Conservation (phyloP, 2,113 vertebrate species). For the Columba livia region DNA sequence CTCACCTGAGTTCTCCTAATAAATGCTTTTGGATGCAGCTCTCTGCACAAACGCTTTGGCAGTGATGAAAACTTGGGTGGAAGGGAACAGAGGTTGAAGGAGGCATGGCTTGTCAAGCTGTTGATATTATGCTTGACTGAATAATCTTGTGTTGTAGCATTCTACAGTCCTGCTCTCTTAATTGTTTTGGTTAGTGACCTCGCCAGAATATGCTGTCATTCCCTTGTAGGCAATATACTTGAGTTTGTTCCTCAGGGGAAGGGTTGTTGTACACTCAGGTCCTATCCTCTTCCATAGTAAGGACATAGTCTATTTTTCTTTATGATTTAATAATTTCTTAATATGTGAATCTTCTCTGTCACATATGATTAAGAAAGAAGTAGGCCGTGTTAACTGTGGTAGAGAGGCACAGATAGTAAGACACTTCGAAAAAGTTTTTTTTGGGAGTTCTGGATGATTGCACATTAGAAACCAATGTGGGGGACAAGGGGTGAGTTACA, state of each 20-base stretch:
- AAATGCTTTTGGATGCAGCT: neutral
- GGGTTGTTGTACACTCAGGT: neutral
- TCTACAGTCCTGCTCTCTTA: neutral
- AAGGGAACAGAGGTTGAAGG: neutral
- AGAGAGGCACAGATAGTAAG: neutral
- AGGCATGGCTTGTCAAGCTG: neutral
- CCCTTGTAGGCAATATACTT: neutral
- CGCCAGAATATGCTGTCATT: neutral
- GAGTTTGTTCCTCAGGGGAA: neutral
- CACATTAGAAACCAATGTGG: neutral
- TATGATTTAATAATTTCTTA: neutral
- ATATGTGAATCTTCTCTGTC: neutral
- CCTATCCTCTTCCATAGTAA: neutral
- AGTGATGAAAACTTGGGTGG: neutral
- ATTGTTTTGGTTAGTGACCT: neutral
- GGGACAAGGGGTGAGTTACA: accelerated
- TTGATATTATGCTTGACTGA: neutral
- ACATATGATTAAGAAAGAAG: neutral
- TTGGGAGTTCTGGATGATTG: neutral
- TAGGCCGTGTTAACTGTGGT: neutral
- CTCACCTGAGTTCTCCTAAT: neutral
- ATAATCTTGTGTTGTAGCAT: neutral
- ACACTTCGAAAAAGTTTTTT: neutral
- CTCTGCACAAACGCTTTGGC: neutral
- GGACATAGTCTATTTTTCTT: neutral